Evolutionary conservation across 1,140 invertebrate species (phyloP).

Genomic region (Diprion similis): DNA sequence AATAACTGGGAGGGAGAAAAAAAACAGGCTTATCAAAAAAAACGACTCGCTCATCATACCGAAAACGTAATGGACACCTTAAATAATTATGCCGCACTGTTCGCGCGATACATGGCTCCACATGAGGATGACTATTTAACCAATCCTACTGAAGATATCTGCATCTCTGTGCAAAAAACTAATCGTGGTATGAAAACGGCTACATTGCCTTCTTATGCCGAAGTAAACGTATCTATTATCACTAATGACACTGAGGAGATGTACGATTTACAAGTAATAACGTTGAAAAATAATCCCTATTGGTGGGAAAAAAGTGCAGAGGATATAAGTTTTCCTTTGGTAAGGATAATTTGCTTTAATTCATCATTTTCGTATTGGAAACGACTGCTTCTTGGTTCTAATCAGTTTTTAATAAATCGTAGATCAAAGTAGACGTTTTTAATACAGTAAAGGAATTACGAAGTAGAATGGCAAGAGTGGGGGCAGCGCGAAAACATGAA

Average conservation of each 20-base stretch:
- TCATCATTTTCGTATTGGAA: background rate
- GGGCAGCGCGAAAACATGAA: background rate
- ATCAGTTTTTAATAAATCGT: background rate
- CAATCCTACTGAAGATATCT: background rate
- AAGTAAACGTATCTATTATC: background rate
- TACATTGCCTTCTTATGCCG: background rate
- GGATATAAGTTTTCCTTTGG: slow-evolving; percentile 2
- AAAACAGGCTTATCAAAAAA: background rate
- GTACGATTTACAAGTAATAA: background rate
- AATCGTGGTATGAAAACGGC: background rate
- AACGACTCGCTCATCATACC: background rate
- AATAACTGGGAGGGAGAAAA: no score
- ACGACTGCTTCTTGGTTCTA: background rate
- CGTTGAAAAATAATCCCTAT: slow-evolving; percentile 1
- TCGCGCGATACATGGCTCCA: slow-evolving; percentile 4
- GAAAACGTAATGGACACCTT: background rate
- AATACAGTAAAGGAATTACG: background rate
- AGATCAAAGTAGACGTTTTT: slow-evolving; percentile 1
- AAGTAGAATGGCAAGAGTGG: background rate
- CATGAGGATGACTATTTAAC: background rate
- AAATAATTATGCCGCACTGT: background rate
- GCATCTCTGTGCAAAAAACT: slow-evolving; percentile 1
- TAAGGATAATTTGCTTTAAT: background rate
- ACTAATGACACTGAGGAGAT: background rate
- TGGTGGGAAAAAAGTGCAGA: background rate